Conservation (phyloP, 2,797 vertebrate genomes). For the Arrhamphus sclerolepis region DNA sequence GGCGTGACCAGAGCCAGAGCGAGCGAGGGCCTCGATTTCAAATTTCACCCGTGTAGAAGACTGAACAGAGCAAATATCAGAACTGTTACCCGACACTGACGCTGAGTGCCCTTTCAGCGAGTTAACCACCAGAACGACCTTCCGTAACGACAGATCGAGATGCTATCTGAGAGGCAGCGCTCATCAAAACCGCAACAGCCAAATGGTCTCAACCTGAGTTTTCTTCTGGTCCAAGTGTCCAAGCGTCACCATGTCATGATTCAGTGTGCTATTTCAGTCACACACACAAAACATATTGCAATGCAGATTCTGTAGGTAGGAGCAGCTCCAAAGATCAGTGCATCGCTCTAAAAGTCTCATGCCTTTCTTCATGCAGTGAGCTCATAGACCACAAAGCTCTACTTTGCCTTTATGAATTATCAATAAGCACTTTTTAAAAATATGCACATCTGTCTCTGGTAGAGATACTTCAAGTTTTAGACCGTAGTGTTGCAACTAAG, state of each 20-base stretch:
- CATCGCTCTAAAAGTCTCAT: conserved; percentile 1
- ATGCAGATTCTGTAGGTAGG: conserved; percentile 34
- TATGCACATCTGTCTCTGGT: conserved; percentile 1
- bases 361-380: conserved; percentile 34
- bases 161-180: conserved; percentile 65
- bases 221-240: conserved; percentile 66
- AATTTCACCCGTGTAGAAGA: conserved; percentile 30
- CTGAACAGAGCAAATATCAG: conserved; percentile 30
- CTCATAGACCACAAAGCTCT: conserved; percentile 41
- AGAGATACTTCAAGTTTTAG: not conserved
- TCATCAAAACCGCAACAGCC: conserved; percentile 68
- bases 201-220: conserved; percentile 63
- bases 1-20: not conserved
- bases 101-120: conserved; percentile 68
- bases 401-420: conserved; percentile 72
- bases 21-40: conserved; percentile 35
- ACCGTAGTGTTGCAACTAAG: not conserved
- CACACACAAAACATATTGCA: conserved; percentile 33
- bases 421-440: conserved; percentile 52
- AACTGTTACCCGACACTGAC: conserved; percentile 61
- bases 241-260: conserved; percentile 58
- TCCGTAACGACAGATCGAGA: conserved; percentile 61
- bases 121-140: conserved; percentile 71
- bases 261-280: conserved; percentile 70
- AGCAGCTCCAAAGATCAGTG: conserved; percentile 19